Conservation (phyloP, 2,888 invertebrate genomes). For the Phania funesta region DNA sequence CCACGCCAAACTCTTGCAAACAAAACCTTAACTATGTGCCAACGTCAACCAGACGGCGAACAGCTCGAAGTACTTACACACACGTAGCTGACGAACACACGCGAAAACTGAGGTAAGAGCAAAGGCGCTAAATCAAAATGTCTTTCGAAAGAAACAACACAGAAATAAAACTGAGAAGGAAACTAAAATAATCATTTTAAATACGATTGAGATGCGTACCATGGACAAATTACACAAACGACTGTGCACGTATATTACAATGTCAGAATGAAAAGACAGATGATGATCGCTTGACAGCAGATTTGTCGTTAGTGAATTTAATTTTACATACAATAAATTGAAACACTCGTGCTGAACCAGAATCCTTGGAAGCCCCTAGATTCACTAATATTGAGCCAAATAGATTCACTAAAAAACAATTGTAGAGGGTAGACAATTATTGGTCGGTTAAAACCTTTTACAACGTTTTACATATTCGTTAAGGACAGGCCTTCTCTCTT, state of each 20-base stretch:
- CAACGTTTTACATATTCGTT: too few relatives aligned
- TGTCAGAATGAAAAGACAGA: neutral
- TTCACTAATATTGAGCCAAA: too few relatives aligned
- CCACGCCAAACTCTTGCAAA: slow-evolving; percentile 14
- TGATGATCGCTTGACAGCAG: too few relatives aligned
- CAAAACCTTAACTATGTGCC: neutral
- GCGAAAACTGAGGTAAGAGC: neutral
- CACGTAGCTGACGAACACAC: neutral
- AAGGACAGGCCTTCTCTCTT: too few relatives aligned
- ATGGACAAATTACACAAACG: slow-evolving; percentile 63
- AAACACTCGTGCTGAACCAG: too few relatives aligned
- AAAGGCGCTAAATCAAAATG: slow-evolving; percentile 48
- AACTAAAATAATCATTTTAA: slow-evolving; percentile 28
- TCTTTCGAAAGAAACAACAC: slow-evolving; percentile 28
- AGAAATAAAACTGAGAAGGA: slow-evolving; percentile 21
- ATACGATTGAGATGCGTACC: slow-evolving; percentile 55
- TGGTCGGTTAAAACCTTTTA: too few relatives aligned
- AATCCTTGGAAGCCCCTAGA: too few relatives aligned
- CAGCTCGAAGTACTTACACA: neutral
- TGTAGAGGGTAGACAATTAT: too few relatives aligned
- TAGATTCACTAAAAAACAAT: too few relatives aligned
- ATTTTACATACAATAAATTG: too few relatives aligned
- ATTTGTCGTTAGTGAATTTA: too few relatives aligned
- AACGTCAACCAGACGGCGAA: neutral
- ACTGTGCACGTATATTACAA: slow-evolving; percentile 22